These are phyloP conservation scores for Rhabdornis inornatus DNA, from an alignment of 2,113 vertebrate genomes.

Conservation along the genomic window DNA sequence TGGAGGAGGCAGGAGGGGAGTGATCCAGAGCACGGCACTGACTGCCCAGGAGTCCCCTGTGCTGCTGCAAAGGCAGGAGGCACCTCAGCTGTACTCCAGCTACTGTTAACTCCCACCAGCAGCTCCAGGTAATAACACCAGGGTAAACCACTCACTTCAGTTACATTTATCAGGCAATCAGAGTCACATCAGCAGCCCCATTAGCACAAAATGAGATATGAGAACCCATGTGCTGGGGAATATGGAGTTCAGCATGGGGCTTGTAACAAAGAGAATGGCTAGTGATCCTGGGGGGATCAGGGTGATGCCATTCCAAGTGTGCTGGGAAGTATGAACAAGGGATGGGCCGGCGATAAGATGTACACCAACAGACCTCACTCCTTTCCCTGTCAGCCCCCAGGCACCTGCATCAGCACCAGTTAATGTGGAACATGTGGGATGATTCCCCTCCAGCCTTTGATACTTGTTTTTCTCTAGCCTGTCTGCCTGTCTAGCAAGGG, in stretches of 20 bases:
- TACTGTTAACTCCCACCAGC: not conserved
- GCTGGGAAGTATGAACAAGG: not conserved
- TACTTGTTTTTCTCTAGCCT: not conserved
- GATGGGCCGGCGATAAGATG: not conserved
- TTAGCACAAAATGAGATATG: not conserved
- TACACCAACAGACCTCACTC: fast-evolving
- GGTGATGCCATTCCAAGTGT: not conserved
- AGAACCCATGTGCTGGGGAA: not conserved
- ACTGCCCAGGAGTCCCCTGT: not conserved
- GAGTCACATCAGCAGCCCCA: not conserved
- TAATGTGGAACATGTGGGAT: not conserved
- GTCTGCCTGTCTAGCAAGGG: not conserved
- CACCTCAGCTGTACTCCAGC: not conserved
- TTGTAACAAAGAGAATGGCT: not conserved
- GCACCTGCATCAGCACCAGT: not conserved
- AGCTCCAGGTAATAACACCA: not conserved
- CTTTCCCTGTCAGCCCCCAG: not conserved
- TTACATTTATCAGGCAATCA: conserved; percentile 30
- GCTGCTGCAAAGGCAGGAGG: not conserved
- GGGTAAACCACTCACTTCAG: conserved; percentile 12
- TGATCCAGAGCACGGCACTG: fast-evolving
- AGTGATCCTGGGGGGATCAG: fast-evolving
- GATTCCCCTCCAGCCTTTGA: not conserved
- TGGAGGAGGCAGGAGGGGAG: not conserved
- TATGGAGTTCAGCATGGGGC: fast-evolving